Evolutionary conservation across 1,140 invertebrate genomes (phyloP).

Genomic region (Latrodectus geometricus): DNA sequence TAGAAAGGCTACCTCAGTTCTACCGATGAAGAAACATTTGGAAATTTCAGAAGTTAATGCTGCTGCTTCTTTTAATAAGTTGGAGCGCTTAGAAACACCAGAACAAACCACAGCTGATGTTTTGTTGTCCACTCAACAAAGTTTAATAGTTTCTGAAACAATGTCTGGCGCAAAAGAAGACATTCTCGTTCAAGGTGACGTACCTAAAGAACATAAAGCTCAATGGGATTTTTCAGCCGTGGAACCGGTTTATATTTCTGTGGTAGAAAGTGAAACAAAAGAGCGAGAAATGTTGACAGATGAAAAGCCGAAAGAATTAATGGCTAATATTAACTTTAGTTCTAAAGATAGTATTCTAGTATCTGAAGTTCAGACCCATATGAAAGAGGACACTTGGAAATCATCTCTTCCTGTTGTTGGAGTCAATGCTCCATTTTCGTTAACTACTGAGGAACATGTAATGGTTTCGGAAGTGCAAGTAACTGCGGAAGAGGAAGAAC

Average conservation of each 20-base stretch:
- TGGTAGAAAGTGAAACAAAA: slow-evolving; percentile 40
- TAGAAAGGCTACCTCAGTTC: slow-evolving; percentile 36
- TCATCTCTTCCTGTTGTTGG: not conserved
- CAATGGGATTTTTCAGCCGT: slow-evolving; percentile 39
- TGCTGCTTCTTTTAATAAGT: slow-evolving; percentile 27
- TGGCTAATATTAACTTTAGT: slow-evolving; percentile 23
- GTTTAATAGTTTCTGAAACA: slow-evolving; percentile 54
- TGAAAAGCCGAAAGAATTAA: slow-evolving; percentile 17
- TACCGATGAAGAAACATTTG: slow-evolving; percentile 53
- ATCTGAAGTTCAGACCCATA: slow-evolving; percentile 47
- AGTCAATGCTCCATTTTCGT: slow-evolving; percentile 29
- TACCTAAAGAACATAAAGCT: slow-evolving; percentile 44
- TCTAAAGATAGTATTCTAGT: slow-evolving; percentile 43
- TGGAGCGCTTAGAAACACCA: slow-evolving; percentile 41
- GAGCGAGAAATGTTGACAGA: slow-evolving; percentile 33
- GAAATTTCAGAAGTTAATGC: slow-evolving; percentile 57
- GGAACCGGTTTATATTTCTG: slow-evolving; percentile 55
- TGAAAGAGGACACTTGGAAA: slow-evolving; percentile 52
- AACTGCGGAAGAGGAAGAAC: slow-evolving; percentile 45
- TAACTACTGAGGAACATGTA: slow-evolving; percentile 47
- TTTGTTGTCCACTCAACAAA: slow-evolving; percentile 15
- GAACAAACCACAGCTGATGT: slow-evolving; percentile 28
- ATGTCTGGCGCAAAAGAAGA: slow-evolving; percentile 42
- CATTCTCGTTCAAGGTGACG: slow-evolving; percentile 14
- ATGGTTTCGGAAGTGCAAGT: slow-evolving; percentile 42